Conservation (phyloP, 2,888 invertebrate species). For the Odontocerum albicorne region DNA sequence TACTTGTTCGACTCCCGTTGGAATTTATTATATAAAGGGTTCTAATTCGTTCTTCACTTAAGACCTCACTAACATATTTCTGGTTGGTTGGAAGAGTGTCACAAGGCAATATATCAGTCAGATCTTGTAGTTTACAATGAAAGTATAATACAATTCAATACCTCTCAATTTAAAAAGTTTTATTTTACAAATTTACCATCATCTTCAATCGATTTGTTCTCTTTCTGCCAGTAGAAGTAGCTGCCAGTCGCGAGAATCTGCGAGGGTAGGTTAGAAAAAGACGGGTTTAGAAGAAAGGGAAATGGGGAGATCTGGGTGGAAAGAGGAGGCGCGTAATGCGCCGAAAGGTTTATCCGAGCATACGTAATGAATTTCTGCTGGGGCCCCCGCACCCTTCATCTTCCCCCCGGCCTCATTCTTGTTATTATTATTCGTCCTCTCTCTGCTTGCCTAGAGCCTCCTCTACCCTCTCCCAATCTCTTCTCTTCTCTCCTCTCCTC, state of each 20-base stretch:
- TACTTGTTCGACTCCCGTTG: too few relatives aligned
- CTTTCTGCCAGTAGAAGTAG: too few relatives aligned
- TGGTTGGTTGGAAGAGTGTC: not conserved
- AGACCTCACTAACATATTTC: too few relatives aligned
- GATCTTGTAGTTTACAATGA: too few relatives aligned
- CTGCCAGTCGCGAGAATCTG: slow-evolving; percentile 6
- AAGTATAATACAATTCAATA: too few relatives aligned
- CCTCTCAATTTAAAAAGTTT: too few relatives aligned
- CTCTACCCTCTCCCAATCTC: slow-evolving; percentile 5
- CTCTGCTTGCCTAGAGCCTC: slow-evolving; percentile 2
- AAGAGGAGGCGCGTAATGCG: slow-evolving; percentile 30
- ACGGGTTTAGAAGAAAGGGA: slow-evolving; percentile 2
- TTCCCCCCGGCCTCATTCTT: slow-evolving; percentile 5
- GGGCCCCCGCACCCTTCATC: slow-evolving; percentile 22
- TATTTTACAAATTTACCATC: too few relatives aligned
- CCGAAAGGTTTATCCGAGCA: slow-evolving; percentile 34
- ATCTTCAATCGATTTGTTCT: too few relatives aligned
- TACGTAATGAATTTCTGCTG: slow-evolving; percentile 35
- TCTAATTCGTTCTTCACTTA: too few relatives aligned
- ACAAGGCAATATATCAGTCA: too few relatives aligned
- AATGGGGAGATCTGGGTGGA: not conserved
- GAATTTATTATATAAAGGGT: too few relatives aligned
- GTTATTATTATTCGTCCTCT: not conserved
- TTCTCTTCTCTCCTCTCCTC: not conserved
- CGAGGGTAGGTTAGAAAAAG: not conserved